These are phyloP conservation scores for Anodontia alba DNA, from an alignment of 2,888 invertebrate species.

Conservation along the genomic window DNA sequence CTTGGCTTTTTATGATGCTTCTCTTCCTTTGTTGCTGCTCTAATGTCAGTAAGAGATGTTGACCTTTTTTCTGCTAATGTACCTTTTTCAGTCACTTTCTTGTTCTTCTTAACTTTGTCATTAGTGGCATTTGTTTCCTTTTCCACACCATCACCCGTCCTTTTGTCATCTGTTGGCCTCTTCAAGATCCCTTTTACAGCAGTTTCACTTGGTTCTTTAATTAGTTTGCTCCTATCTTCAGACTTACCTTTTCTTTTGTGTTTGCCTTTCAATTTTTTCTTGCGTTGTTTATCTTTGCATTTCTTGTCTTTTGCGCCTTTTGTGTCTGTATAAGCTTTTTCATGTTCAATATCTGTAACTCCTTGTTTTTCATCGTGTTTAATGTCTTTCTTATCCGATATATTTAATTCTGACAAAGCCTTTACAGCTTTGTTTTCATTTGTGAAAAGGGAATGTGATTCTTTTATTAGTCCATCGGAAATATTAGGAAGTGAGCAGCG, in stretches of 20 bases:
- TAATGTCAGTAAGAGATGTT: background rate
- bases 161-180: background rate
- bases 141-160: background rate
- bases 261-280: background rate
- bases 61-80: background rate
- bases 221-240: background rate
- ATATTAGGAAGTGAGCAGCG: background rate
- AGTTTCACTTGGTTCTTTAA: background rate
- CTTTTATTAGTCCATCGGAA: background rate
- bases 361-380: background rate
- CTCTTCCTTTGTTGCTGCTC: background rate
- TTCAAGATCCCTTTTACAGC: background rate
- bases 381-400: constrained; percentile 1
- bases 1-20: background rate
- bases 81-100: background rate
- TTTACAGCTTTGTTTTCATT: background rate
- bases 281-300: background rate
- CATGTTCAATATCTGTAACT: background rate
- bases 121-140: background rate
- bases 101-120: background rate
- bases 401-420: background rate
- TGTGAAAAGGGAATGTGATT: background rate
- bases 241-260: background rate
- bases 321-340: background rate
- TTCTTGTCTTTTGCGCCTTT: background rate